Conservation (phyloP, 2,113 vertebrate genomes). For the Seriola quinqueradiata region DNA sequence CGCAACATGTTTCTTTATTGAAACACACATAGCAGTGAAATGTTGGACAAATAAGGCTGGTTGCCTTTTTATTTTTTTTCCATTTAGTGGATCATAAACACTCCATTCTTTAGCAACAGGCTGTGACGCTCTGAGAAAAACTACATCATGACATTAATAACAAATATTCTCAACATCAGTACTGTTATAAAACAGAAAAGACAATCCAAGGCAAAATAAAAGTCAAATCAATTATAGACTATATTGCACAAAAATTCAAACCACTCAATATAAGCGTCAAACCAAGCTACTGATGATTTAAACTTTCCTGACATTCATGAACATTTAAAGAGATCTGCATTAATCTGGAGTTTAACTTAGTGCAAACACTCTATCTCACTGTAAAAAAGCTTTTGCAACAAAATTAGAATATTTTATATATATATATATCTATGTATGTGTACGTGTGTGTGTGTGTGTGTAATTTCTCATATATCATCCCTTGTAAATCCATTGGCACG, state of each 20-base stretch:
- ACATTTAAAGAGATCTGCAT: slow-evolving; percentile 36
- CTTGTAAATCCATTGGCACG: slow-evolving; percentile 66
- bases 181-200: slow-evolving; percentile 46
- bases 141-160: slow-evolving; percentile 8
- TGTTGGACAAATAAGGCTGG: slow-evolving; percentile 16
- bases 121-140: slow-evolving; percentile 32
- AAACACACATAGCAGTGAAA: slow-evolving; percentile 68
- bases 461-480: slow-evolving; percentile 43
- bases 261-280: slow-evolving; percentile 51
- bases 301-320: slow-evolving; percentile 39
- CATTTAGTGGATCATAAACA: slow-evolving; percentile 28
- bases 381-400: slow-evolving; percentile 56
- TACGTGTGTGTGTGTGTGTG: too few species aligned
- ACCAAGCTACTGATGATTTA: slow-evolving; percentile 26
- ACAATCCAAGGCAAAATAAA: slow-evolving; percentile 52
- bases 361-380: slow-evolving; percentile 35
- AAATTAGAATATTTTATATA: slow-evolving; percentile 48
- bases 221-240: slow-evolving; percentile 43
- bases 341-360: slow-evolving; percentile 45
- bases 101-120: slow-evolving; percentile 24
- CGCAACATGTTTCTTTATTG: slow-evolving; percentile 75
- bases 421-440: not conserved
- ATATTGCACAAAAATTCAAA: slow-evolving; percentile 76
- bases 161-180: slow-evolving; percentile 30
- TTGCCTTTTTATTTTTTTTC: slow-evolving; percentile 12